Percentiles rank a stretch among this genome's conserved stretches.
Conservation (phyloP, 2,113 vertebrate species). For the Macrotus californicus region DNA sequence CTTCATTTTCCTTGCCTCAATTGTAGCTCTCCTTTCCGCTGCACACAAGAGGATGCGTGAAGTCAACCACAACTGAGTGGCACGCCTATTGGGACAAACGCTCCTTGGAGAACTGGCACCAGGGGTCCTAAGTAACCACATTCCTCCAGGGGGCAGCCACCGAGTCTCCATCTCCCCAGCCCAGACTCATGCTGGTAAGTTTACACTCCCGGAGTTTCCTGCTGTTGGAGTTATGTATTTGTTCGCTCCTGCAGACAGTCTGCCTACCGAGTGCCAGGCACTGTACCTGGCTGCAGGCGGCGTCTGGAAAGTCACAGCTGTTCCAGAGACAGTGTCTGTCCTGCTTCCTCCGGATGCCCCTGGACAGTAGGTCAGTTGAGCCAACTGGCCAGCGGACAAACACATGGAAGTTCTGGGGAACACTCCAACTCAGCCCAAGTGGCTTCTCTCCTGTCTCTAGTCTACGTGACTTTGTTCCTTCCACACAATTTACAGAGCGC, state of each 20-base stretch:
- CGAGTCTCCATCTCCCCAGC: too few relatives aligned
- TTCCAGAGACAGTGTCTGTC: too few relatives aligned
- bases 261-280: background rate
- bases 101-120: background rate
- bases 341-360: background rate
- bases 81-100: background rate
- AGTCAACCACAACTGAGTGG: background rate
- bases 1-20: background rate
- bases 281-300: background rate
- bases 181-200: background rate
- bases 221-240: background rate
- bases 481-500: background rate
- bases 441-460: background rate
- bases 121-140: accelerated
- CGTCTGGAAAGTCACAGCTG: background rate
- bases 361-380: background rate
- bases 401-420: background rate
- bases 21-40: background rate
- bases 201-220: accelerated
- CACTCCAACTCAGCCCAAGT: too few relatives aligned
- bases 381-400: background rate
- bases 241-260: background rate
- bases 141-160: too few relatives aligned
- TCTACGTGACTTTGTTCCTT: background rate
- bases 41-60: background rate